phyloP scores from a whole-genome alignment of 2,888 invertebrate genomes.

The Pollenia griseotomentosa region DNA sequence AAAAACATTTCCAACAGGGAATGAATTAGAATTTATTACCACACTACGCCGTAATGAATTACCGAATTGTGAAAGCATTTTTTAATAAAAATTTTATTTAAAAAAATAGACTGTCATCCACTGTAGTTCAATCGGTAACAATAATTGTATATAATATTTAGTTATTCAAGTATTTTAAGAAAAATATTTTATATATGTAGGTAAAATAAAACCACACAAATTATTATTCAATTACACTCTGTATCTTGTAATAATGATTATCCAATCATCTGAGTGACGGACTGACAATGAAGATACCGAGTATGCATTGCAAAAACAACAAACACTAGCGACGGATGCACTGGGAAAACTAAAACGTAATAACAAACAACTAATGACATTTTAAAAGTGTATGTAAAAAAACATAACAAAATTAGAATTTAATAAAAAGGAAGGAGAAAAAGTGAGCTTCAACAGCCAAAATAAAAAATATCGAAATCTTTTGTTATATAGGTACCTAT shows the following conservation, averaged over 20 bases:
- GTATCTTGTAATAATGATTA: conserved; percentile 49
- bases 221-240: conserved; percentile 51
- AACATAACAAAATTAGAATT: not conserved
- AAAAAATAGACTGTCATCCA: not conserved
- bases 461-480: not conserved
- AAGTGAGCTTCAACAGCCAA: not conserved
- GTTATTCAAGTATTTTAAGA: no score
- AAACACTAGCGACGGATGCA: conserved; percentile 2
- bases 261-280: conserved; percentile 17
- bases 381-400: no score
- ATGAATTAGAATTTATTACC: conserved; percentile 33
- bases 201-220: conserved; percentile 29
- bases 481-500: not conserved
- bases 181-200: not conserved
- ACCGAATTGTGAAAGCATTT: conserved; percentile 81
- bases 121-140: not conserved
- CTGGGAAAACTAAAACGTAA: conserved; percentile 54
- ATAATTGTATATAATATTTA: no score
- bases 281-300: not conserved
- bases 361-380: conserved; percentile 32
- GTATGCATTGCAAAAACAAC: not conserved
- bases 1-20: conserved; percentile 47
- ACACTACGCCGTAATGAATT: conserved; percentile 75
- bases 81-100: conserved; percentile 33
- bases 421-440: not conserved